Conservation (phyloP, 2,113 vertebrate genomes). For the Xiphias gladius region DNA sequence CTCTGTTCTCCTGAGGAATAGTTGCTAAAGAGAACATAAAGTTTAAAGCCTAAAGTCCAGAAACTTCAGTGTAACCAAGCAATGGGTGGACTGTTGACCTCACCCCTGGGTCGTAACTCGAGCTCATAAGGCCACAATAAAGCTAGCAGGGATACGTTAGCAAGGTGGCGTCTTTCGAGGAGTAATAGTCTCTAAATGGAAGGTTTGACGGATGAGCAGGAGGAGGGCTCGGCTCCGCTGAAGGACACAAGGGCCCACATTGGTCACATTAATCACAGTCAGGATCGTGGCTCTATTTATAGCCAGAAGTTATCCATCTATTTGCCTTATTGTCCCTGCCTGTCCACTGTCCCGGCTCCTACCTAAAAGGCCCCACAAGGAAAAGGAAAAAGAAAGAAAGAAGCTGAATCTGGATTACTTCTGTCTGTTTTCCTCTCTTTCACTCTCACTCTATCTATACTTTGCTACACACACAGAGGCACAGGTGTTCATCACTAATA, state of each 20-base stretch:
- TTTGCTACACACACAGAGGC: slow-evolving; percentile 48
- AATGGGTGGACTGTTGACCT: slow-evolving; percentile 80
- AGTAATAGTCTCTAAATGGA: slow-evolving; percentile 66
- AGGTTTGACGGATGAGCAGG: slow-evolving; percentile 47
- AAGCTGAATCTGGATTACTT: slow-evolving; percentile 22
- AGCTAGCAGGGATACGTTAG: slow-evolving; percentile 63
- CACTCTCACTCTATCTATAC: slow-evolving; percentile 44
- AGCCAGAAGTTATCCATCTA: slow-evolving; percentile 70
- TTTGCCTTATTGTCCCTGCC: slow-evolving; percentile 66
- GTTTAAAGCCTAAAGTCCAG: slow-evolving; percentile 18
- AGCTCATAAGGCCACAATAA: slow-evolving; percentile 74
- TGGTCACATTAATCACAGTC: slow-evolving; percentile 72
- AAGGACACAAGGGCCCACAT: slow-evolving; percentile 61
- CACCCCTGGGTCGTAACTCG: slow-evolving; percentile 76
- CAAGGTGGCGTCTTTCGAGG: slow-evolving; percentile 66
- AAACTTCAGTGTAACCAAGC: slow-evolving; percentile 65
- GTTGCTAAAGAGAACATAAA: slow-evolving; percentile 58
- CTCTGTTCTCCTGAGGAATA: slow-evolving; percentile 53
- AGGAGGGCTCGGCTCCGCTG: slow-evolving; percentile 47
- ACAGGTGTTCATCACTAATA: slow-evolving; percentile 80
- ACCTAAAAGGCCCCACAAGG: slow-evolving; percentile 23
- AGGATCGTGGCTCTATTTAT: slow-evolving; percentile 71
- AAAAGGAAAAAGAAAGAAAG: slow-evolving; percentile 5
- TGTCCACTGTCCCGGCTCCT: slow-evolving; percentile 42
- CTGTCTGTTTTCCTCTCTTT: slow-evolving; percentile 48